Base-by-base conservation (phyloP, 35 echinoderm and acorn worm species). In the Apostichopus parvimensis region DNA sequence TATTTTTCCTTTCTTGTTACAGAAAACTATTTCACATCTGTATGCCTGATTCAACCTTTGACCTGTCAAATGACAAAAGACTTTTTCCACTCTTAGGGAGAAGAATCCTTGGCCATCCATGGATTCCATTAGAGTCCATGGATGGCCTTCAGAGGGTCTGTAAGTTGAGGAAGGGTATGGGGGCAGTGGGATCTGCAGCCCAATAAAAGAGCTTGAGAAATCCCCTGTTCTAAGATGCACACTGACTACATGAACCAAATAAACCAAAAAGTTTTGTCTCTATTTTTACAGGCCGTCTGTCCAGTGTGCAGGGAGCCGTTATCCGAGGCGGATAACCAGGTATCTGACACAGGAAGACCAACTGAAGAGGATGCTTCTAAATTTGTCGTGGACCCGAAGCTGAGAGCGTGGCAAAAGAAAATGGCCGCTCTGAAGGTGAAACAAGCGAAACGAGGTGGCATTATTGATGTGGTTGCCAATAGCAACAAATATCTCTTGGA, bases 401-500 rank as follows among this genome's bases (percentile, higher is more conserved):
- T 93, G 26, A 93, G 45, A 25, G 54, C 79, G 17, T 62, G 92
- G 91, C 96, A 98, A 73, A 82, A 80, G 54, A 70, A 95, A 79
- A 95, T 95, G 93, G 91, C 65, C n/a, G 73, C 54, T 9, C 64
- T 93, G 20, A 95, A 92, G 56, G 82, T 73, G 53, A 88, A 92
- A 77, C 96, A 98, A 71, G 86, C 92, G 8, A 82, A 79, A 73
- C 88, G 91, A 88, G 96, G 96, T 26, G 96, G 94, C 26, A 95
- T 96, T 28, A 98, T 98, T 81, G 96, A 98, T 87, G 17, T 95
- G 17, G 94, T 93, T 78, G 96, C 94, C 53, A 94, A 98, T 77
- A 95, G 87, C 73, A 98, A 98, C 54, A 95, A 84, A 83, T 94
- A 93, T 91, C 86, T 98, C 6, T 87, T 98, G 28, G 93, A 95